These are phyloP conservation scores for Cephus pulcher DNA, from an alignment of 2,888 invertebrate genomes.

Conservation along the genomic window DNA sequence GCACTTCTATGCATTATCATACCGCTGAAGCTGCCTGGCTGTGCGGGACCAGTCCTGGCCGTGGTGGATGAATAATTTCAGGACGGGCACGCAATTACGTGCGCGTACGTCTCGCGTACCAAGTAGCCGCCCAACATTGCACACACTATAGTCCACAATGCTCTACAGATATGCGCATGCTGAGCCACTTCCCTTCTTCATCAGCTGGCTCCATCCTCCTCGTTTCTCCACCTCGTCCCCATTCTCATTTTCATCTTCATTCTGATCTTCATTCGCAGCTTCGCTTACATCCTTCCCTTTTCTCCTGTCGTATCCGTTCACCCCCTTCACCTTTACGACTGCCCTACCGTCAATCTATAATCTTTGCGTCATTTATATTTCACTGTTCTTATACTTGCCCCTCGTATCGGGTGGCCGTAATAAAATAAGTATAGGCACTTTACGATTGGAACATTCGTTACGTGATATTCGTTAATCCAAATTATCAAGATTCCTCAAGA, in stretches of 20 bases:
- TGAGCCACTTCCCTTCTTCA: neutral
- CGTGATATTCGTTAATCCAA: neutral
- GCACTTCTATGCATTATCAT: constrained; percentile 66
- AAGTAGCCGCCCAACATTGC: constrained; percentile 56
- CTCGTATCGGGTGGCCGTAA: constrained; percentile 15
- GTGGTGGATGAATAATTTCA: constrained; percentile 66
- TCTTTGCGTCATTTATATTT: constrained; percentile 61
- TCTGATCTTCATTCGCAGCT: constrained; percentile 18
- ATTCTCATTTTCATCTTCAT: constrained; percentile 27
- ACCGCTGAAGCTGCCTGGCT: constrained; percentile 45
- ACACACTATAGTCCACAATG: constrained; percentile 15
- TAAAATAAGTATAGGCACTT: constrained; percentile 9
- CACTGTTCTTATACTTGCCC: constrained; percentile 48
- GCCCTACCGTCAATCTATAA: constrained; percentile 41
- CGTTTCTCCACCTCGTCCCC: constrained; percentile 10
- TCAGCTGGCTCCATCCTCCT: constrained; percentile 11
- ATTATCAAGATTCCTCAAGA: neutral
- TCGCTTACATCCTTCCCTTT: neutral
- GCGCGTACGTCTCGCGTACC: constrained; percentile 65
- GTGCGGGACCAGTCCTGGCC: constrained; percentile 50
- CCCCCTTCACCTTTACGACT: constrained; percentile 16
- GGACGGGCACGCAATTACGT: constrained; percentile 65
- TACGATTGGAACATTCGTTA: neutral
- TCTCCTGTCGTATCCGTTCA: constrained; percentile 3
- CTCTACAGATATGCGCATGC: constrained; percentile 1